These are phyloP conservation scores for Nasua narica DNA, from an alignment of 2,797 vertebrate species.

Conservation along the genomic window DNA sequence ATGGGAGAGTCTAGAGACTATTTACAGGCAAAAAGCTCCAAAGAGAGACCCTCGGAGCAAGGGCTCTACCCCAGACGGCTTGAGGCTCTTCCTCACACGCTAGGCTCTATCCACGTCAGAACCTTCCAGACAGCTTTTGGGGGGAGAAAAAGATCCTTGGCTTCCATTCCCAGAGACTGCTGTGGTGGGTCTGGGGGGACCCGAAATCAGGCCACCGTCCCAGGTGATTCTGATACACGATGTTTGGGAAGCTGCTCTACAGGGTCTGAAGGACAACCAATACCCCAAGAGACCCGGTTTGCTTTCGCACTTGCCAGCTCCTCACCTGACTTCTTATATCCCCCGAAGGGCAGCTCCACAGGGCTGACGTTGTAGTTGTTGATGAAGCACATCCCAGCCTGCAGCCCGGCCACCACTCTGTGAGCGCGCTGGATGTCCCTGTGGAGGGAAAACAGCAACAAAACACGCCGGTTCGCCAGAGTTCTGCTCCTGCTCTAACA, in stretches of 20 bases:
- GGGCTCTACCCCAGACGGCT: neutral
- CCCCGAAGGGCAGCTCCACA: conserved; percentile 95
- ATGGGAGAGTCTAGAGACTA: no score
- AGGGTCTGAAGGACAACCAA: neutral
- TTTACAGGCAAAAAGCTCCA: neutral
- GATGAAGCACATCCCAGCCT: conserved; percentile 95
- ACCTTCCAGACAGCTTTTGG: neutral
- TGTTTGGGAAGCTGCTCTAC: no score
- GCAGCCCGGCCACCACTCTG: conserved; percentile 90
- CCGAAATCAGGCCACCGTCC: neutral
- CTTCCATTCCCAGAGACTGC: neutral
- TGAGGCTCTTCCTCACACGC: neutral
- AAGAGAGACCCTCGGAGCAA: neutral
- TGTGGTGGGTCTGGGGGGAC: neutral
- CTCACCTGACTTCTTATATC: conserved; percentile 96
- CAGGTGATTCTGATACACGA: no score
- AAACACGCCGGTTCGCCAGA: neutral
- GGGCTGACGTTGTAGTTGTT: conserved; percentile 97
- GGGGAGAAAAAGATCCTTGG: neutral
- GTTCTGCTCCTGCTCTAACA: rapidly evolving
- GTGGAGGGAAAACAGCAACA: neutral
- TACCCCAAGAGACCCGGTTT: neutral
- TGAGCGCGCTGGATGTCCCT: conserved; percentile 96
- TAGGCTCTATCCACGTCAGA: rapidly evolving
- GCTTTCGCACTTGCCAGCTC: neutral